Base-by-base conservation (phyloP, 2,113 vertebrate genomes). In the Chrysemys picta region DNA sequence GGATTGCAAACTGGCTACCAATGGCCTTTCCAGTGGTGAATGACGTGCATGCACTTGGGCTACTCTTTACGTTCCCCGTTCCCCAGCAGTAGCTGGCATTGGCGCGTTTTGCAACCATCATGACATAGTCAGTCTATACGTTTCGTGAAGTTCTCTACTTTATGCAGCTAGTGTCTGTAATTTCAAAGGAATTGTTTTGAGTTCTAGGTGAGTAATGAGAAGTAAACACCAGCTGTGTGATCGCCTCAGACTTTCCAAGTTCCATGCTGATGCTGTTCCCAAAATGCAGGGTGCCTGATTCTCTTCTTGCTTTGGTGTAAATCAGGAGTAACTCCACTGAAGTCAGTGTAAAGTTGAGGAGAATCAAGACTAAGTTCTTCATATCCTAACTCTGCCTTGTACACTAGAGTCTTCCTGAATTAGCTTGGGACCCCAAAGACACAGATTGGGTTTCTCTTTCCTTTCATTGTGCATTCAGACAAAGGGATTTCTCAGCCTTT, bases 371-470 rank as follows among this genome's bases (percentile, higher is more conserved):
- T 38, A 65, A 47, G 85, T 69, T 45, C 86, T 17, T 16, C 35
- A 45, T 38, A 59, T 84, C 65, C 79, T 38, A 31, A 12, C 75
- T 82, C 81, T 72, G 13, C 80, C 5, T 12, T 16, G 59, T 31
- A 54, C 24, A 88, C 57, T 19, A 72, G 82, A 53, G 21, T 75
- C 53, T 80, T 92, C 94, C 82, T 91, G 93, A 88, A 85, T 49
- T 72, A 91, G 93, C 95, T 84, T 85, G 91, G 89, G 91, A 86
- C 25, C 57, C 31, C 47, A 80, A 80, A 50, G 31, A 84, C 49
- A 86, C 29, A 72, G 22, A 81, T 47, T 22, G 31, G 62, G 72
- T 11, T 83, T 38, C 38, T 56, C 38, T 49, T 88, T 91, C 72
- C 78, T 90, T 69, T 78, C 42, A 38, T 92, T 75, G 76, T 90